Evolutionary conservation across 2,888 invertebrate genomes (phyloP).

Genomic region (Eupithecia subumbrata): DNA sequence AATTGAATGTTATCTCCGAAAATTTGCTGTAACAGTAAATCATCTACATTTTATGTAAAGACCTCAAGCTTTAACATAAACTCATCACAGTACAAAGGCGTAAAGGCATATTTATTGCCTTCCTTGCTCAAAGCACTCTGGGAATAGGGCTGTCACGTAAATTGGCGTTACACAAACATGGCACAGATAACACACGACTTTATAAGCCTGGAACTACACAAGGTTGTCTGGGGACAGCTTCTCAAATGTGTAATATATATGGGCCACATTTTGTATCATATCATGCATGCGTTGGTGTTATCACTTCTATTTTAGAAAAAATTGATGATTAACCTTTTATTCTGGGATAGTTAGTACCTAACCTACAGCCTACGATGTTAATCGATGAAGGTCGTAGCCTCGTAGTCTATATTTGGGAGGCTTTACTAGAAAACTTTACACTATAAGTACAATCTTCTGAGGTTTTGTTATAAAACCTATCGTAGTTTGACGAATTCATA

Average conservation of each 20-base stretch:
- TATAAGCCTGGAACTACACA: constrained; percentile 1
- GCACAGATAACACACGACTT: neutral
- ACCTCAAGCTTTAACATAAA: constrained; percentile 19
- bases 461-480: too few relatives aligned
- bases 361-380: neutral
- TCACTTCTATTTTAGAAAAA: neutral
- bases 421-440: neutral
- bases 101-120: constrained; percentile 25
- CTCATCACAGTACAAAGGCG: constrained; percentile 22
- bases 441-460: too few relatives aligned
- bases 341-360: neutral
- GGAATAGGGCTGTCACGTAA: constrained; percentile 29
- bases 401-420: neutral
- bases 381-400: neutral
- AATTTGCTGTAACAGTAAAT: constrained; percentile 6
- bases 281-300: neutral
- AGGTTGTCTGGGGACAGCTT: neutral
- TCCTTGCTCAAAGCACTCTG: constrained; percentile 19
- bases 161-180: constrained; percentile 16
- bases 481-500: too few relatives aligned
- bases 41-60: constrained; percentile 3
- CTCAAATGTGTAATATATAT: neutral
- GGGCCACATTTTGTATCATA: neutral
- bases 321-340: neutral
- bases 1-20: neutral